phyloP scores from a whole-genome alignment of 2,888 invertebrate species.

The Rotaria macrura region DNA sequence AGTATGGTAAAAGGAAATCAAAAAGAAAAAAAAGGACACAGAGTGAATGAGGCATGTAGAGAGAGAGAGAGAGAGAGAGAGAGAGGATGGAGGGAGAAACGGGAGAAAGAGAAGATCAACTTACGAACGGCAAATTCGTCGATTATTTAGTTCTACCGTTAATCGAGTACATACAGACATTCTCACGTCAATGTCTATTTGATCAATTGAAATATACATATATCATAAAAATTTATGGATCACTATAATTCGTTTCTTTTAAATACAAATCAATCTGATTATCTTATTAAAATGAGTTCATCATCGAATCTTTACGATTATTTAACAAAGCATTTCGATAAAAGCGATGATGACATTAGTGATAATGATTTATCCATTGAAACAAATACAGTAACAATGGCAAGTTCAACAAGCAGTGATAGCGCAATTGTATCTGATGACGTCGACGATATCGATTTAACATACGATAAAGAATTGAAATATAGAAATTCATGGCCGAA shows the following conservation, averaged over 20 bases:
- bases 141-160: not conserved
- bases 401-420: not conserved
- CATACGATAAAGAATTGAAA: not conserved
- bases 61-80: not conserved
- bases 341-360: not conserved
- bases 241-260: not conserved
- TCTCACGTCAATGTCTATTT: not conserved
- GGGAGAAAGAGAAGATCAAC: not conserved
- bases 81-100: not conserved
- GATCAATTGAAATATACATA: not conserved
- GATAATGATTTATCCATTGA: slow-evolving; percentile 2
- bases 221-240: not conserved
- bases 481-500: not conserved
- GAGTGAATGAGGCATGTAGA: not conserved
- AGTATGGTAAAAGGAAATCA: not conserved
- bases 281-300: not conserved
- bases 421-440: not conserved
- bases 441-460: not conserved
- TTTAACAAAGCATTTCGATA: not conserved
- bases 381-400: not conserved
- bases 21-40: not conserved
- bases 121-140: not conserved
- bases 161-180: not conserved
- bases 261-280: not conserved
- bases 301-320: not conserved